Base-by-base conservation (phyloP, 2,888 invertebrate species). In the Ornithoptera alexandrae region DNA sequence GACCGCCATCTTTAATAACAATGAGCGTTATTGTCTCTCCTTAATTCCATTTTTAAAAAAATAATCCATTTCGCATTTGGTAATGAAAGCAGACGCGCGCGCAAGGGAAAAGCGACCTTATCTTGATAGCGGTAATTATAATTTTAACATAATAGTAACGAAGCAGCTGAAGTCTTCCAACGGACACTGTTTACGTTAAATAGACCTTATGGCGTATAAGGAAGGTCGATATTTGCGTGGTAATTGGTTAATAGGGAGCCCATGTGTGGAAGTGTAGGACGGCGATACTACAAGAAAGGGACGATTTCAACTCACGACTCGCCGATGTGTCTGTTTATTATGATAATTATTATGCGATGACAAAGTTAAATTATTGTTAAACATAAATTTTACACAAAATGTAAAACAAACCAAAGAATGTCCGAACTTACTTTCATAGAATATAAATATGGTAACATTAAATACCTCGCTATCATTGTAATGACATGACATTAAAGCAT, bases 1-100 rank as follows among this genome's bases (percentile, higher is more conserved):
- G 80, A 81, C 87, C 87, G 90, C 91, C 91, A 92, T 92, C 88
- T 91, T 92, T 89, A 88, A 89, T 88, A 89, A 91, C 92, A 92
- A 92, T 91, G 89, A 89, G 83, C 90, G 88, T 91, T 92, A 91
- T 92, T 92, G 91, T 92, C 91, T 90, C 89, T 89, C 88, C 90
- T 90, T 91, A 90, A 92, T 92, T 90, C 91, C 91, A 90, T 92
- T 92, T 92, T 92, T 90, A 88, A 91, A 91, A 92, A 92, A 92
- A 91, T 90, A 91, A 91, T 92, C 89, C 90, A 89, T 90, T 90
- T 90, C 89, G 89, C 87, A 88, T 91, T 90, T 90, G 87, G 90
- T 90, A 86, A 84, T 84, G 84, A 87, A 83, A 82, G 86, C 86
- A 88, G 87, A 87, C 84, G 77, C 77, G 73, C 65, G 53, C 61